Percentiles rank a stretch among this genome's conserved stretches.
Evolutionary conservation across 2,888 invertebrate genomes (phyloP).

Genomic region (Tanaodytes sp.): DNA sequence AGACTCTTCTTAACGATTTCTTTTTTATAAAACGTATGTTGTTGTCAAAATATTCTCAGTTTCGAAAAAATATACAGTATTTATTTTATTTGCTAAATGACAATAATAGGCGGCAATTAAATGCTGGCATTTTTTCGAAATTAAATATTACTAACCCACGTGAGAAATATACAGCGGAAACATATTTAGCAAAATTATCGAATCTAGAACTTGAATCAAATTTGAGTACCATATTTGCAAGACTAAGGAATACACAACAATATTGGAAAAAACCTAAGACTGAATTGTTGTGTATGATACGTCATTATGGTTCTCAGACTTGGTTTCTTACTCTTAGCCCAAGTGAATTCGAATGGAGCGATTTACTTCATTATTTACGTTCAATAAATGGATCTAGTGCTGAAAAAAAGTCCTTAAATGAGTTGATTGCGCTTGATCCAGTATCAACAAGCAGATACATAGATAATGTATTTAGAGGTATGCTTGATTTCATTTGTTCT

Average conservation of each 20-base stretch:
- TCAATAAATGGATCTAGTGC: conserved; percentile 55
- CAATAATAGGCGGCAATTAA: conserved; percentile 55
- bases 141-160: conserved; percentile 48
- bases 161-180: conserved; percentile 30
- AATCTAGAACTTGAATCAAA: conserved; percentile 38
- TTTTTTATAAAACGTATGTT: neutral
- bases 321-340: conserved; percentile 60
- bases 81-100: conserved; percentile 58
- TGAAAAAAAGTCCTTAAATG: neutral
- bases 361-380: conserved; percentile 47
- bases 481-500: neutral
- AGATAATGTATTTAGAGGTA: conserved; percentile 19
- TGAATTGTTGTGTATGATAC: conserved; percentile 54
- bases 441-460: conserved; percentile 62
- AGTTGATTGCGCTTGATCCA: conserved; percentile 55
- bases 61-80: conserved; percentile 57
- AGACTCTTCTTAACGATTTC: neutral
- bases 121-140: conserved; percentile 52
- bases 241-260: conserved; percentile 53
- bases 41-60: conserved; percentile 52
- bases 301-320: conserved; percentile 58
- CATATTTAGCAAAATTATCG: neutral
- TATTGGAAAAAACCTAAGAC: conserved; percentile 51
- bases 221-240: conserved; percentile 50
- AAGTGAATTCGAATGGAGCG: conserved; percentile 54